phyloP scores from a whole-genome alignment of 1,140 invertebrate genomes.

The Sinonovacula constricta region DNA sequence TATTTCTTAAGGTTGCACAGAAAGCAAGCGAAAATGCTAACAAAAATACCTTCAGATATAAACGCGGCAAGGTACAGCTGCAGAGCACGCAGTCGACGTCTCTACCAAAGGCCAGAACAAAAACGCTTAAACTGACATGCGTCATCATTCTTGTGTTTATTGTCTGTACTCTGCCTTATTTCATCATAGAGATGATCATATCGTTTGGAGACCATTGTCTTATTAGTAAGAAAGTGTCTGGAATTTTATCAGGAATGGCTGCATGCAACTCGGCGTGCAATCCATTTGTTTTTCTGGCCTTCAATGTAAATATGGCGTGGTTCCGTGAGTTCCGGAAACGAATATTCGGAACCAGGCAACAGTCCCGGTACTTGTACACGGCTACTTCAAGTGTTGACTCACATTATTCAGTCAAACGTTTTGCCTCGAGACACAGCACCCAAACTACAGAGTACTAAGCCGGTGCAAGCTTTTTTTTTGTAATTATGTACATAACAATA shows the following conservation, averaged over 20 bases:
- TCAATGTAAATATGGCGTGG: slow-evolving; percentile 67
- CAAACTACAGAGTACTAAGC: background rate
- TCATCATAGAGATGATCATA: slow-evolving; percentile 77
- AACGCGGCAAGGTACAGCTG: slow-evolving; percentile 66
- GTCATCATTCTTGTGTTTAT: slow-evolving; percentile 76
- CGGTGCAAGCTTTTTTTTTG: background rate
- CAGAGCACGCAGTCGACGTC: slow-evolving; percentile 74
- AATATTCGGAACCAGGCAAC: background rate
- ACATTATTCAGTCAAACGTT: slow-evolving; percentile 26
- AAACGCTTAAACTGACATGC: slow-evolving; percentile 78
- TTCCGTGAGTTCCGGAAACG: slow-evolving; percentile 21
- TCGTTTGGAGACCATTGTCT: slow-evolving; percentile 70
- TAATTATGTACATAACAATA: no score
- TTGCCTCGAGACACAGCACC: slow-evolving; percentile 7
- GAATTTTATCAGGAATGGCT: slow-evolving; percentile 70
- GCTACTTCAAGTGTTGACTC: slow-evolving; percentile 42
- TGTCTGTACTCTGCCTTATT: slow-evolving; percentile 75
- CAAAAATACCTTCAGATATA: slow-evolving; percentile 31
- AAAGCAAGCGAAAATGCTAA: slow-evolving; percentile 66
- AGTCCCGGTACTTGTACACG: slow-evolving; percentile 32
- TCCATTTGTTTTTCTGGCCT: slow-evolving; percentile 75
- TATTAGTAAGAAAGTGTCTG: slow-evolving; percentile 60
- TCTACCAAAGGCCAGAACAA: slow-evolving; percentile 77
- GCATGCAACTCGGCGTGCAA: slow-evolving; percentile 76
- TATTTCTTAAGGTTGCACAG: slow-evolving; percentile 74